Percentiles rank a stretch among this genome's conserved stretches.
phyloP scores from a whole-genome alignment of 2,797 vertebrate genomes.

The Anableps anableps region DNA sequence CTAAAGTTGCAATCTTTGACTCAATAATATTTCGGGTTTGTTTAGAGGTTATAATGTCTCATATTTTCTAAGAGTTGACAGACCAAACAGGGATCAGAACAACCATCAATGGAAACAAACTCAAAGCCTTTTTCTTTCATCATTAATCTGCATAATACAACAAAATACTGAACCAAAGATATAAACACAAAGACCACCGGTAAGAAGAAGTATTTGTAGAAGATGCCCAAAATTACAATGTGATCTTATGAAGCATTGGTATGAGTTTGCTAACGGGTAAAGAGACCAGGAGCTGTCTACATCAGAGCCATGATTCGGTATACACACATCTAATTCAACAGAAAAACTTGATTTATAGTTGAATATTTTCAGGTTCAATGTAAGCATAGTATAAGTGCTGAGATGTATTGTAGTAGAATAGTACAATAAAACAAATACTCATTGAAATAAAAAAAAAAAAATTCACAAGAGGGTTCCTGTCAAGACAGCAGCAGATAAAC shows the following conservation, averaged over 20 bases:
- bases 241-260: neutral
- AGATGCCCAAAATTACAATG: neutral
- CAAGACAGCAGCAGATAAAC: neutral
- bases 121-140: neutral
- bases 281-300: neutral
- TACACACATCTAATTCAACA: neutral
- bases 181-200: neutral
- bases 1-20: neutral
- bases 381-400: conserved; percentile 64
- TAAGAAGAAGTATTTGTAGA: neutral
- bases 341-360: neutral
- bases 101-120: neutral
- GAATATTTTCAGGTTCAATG: conserved; percentile 62
- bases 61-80: neutral
- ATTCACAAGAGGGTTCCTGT: neutral
- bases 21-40: neutral
- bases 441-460: neutral
- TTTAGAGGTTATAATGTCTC: neutral
- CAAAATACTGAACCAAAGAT: neutral
- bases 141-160: neutral
- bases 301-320: neutral
- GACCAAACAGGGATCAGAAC: neutral
- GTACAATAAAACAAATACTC: conserved; percentile 16
- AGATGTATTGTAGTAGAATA: conserved; percentile 53
- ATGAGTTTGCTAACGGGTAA: neutral